Conservation (phyloP, 2,797 vertebrate species). For the Aplochiton taeniatus region DNA sequence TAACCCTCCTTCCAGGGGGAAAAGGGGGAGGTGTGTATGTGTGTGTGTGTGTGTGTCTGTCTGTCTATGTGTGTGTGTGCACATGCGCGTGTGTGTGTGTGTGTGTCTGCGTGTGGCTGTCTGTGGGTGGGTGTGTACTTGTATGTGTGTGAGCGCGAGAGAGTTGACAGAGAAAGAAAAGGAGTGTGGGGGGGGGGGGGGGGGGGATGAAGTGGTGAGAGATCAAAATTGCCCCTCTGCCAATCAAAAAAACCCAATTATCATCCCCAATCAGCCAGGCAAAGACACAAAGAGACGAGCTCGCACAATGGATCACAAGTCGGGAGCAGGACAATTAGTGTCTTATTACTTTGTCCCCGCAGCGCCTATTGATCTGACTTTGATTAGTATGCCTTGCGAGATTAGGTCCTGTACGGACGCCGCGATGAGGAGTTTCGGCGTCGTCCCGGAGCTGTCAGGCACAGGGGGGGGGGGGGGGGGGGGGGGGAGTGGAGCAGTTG, state of each 20-base stretch:
- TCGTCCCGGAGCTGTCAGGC: background rate
- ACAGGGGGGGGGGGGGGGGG: constrained; percentile 6
- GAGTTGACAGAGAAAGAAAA: constrained; percentile 19
- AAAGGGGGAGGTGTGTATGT: constrained; percentile 1
- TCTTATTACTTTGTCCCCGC: constrained; percentile 71
- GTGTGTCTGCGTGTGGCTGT: constrained; percentile 12
- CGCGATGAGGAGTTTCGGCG: constrained; percentile 22
- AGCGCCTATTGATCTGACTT: constrained; percentile 61
- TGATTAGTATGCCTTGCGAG: constrained; percentile 59
- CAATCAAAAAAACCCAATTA: constrained; percentile 74
- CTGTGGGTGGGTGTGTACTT: constrained; percentile 13
- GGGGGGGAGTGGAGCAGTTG: constrained; percentile 12
- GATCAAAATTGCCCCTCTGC: constrained; percentile 60
- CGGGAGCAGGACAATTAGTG: constrained; percentile 68
- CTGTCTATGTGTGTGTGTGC: constrained; percentile 14
- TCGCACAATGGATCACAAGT: constrained; percentile 51
- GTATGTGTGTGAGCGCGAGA: background rate
- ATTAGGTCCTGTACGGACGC: constrained; percentile 16
- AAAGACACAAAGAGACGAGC: constrained; percentile 59
- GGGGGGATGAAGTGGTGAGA: constrained; percentile 38
- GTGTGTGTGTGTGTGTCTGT: constrained; percentile 7
- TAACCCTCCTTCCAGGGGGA: background rate
- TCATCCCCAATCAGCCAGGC: constrained; percentile 60
- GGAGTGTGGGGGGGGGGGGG: constrained; percentile 14
- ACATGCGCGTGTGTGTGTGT: constrained; percentile 11